Evolutionary conservation across 2,113 vertebrate species (phyloP).

Genomic region (Cathartes aura): DNA sequence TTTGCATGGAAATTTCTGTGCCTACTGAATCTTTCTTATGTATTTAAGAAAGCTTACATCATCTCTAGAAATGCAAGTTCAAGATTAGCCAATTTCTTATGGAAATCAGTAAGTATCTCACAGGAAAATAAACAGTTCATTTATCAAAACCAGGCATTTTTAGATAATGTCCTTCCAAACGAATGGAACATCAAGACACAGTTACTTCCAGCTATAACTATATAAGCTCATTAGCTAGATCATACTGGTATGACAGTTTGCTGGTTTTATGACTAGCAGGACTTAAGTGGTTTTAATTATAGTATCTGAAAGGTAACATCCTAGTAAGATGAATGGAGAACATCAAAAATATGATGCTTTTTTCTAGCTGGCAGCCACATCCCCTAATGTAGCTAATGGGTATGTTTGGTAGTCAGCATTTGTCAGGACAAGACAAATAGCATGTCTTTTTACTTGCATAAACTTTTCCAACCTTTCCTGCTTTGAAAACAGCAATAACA

Average conservation of each 20-base stretch:
- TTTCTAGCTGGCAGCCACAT: slow-evolving; percentile 27
- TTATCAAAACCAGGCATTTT: background rate
- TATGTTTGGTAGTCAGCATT: slow-evolving; percentile 23
- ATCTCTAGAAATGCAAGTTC: background rate
- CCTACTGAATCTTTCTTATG: background rate
- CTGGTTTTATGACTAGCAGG: slow-evolving; percentile 11
- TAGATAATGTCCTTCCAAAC: background rate
- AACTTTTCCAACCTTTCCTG: slow-evolving; percentile 10
- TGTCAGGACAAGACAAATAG: slow-evolving; percentile 46
- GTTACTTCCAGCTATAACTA: slow-evolving; percentile 17
- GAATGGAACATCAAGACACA: background rate
- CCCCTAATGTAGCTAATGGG: slow-evolving; percentile 8
- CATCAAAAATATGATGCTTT: background rate
- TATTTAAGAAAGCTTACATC: background rate
- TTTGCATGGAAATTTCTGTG: background rate
- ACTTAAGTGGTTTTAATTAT: slow-evolving; percentile 49
- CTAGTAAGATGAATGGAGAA: slow-evolving; percentile 51
- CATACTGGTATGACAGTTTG: slow-evolving; percentile 8
- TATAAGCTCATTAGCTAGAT: slow-evolving; percentile 14
- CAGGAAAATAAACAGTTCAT: background rate
- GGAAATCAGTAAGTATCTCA: background rate
- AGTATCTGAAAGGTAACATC: slow-evolving; percentile 39
- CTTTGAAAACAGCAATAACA: background rate
- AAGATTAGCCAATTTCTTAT: background rate
- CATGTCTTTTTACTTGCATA: background rate